Evolutionary conservation across 2,113 vertebrate genomes (phyloP).

Genomic region (Atractosteus spatula): DNA sequence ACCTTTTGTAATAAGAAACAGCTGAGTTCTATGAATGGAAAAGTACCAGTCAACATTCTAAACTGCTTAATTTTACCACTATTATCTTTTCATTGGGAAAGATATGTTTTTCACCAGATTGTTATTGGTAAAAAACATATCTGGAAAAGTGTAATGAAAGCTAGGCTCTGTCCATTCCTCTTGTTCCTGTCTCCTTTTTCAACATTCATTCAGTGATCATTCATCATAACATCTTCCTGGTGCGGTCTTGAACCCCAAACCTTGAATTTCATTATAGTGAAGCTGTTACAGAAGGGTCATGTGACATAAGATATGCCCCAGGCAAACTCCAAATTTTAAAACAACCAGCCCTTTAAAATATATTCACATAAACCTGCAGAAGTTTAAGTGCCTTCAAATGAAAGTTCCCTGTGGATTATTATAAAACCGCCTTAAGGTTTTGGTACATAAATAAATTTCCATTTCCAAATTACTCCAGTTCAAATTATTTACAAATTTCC

Average conservation of each 20-base stretch:
- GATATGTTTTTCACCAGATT: constrained; percentile 3
- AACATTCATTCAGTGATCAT: background rate
- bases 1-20: background rate
- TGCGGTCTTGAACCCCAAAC: background rate
- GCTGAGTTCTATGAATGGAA: background rate
- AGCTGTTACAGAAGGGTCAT: background rate
- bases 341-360: constrained; percentile 33
- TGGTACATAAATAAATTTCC: constrained; percentile 27
- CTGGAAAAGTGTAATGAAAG: background rate
- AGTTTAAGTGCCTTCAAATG: constrained; percentile 35
- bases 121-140: background rate
- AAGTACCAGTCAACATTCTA: too few relatives aligned
- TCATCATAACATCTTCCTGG: background rate
- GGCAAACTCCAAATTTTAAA: constrained; percentile 2
- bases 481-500: constrained; percentile 30
- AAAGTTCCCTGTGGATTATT: background rate
- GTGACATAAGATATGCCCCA: background rate
- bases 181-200: background rate
- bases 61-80: background rate
- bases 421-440: constrained; percentile 28
- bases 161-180: background rate
- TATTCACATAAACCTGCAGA: constrained; percentile 38
- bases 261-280: background rate
- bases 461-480: constrained; percentile 44
- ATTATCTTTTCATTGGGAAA: background rate